Percentiles rank a stretch among this genome's conserved stretches.
Evolutionary conservation across 2,113 vertebrate genomes (phyloP).

Genomic region (Empidonax alnorum): DNA sequence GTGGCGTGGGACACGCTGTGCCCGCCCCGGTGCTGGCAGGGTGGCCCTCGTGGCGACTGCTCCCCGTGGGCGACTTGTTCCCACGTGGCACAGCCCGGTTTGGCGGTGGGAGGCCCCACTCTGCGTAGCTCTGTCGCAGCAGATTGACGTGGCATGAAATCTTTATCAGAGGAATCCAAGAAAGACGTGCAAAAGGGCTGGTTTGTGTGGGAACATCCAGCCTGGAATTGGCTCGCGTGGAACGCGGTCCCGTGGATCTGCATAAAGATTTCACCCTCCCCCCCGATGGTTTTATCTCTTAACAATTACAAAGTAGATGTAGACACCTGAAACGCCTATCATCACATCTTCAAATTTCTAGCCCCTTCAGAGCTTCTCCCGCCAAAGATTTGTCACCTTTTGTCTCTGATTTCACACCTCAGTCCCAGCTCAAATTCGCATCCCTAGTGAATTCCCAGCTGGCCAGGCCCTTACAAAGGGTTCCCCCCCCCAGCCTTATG

Average conservation of each 20-base stretch:
- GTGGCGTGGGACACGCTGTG: not conserved
- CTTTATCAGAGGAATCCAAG: conserved; percentile 73
- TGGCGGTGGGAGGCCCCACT: not conserved
- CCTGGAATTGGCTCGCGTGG: conserved; percentile 46
- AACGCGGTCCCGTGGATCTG: conserved; percentile 45
- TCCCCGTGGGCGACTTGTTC: not conserved
- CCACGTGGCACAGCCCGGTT: not conserved
- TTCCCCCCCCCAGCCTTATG: conserved; percentile 19
- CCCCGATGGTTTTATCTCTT: conserved; percentile 37
- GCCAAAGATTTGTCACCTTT: conserved; percentile 34
- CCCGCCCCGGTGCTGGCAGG: not conserved
- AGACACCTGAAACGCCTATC: conserved; percentile 81
- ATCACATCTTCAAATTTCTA: conserved; percentile 78
- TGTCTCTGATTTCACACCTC: not conserved
- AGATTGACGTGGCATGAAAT: conserved; percentile 67
- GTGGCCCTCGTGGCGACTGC: not conserved
- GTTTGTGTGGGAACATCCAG: conserved; percentile 21
- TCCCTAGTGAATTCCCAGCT: conserved; percentile 14
- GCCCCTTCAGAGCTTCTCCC: conserved; percentile 57
- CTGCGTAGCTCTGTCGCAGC: conserved; percentile 73
- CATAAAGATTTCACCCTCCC: conserved; percentile 80
- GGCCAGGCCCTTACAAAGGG: conserved; percentile 35
- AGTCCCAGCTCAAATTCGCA: not conserved
- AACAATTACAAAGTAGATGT: conserved; percentile 69
- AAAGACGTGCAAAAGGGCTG: not conserved